These are phyloP conservation scores for Grallaria varia DNA, from an alignment of 2,113 vertebrate species.

Conservation along the genomic window DNA sequence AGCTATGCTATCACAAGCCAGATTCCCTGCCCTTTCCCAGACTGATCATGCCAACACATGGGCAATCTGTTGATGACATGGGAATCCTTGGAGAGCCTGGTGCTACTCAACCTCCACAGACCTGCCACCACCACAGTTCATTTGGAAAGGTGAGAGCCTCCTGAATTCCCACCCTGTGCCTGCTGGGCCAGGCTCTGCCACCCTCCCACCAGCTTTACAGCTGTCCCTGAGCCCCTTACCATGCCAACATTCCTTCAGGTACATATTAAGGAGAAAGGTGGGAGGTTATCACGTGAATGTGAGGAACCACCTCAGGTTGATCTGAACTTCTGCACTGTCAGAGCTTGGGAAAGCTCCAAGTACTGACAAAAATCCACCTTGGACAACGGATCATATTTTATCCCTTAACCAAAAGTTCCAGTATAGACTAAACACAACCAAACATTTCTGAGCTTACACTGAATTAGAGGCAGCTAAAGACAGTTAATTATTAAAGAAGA, in stretches of 20 bases:
- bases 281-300: background rate
- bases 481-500: background rate
- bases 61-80: background rate
- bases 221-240: rapidly evolving
- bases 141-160: background rate
- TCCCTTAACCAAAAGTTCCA: background rate
- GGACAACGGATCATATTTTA: rapidly evolving
- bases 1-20: background rate
- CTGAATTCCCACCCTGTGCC: background rate
- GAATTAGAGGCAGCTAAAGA: background rate
- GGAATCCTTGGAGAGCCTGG: background rate
- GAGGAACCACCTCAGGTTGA: background rate
- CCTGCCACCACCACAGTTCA: background rate
- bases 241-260: background rate
- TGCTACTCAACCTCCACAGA: background rate
- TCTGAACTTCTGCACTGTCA: background rate
- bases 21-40: background rate
- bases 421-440: background rate
- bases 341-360: background rate
- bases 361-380: background rate
- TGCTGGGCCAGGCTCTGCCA: background rate
- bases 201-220: background rate
- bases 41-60: background rate
- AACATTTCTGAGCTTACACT: background rate
- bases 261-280: rapidly evolving